These are phyloP conservation scores for Pangasius macronema DNA, from an alignment of 2,797 vertebrate genomes.

Conservation along the genomic window DNA sequence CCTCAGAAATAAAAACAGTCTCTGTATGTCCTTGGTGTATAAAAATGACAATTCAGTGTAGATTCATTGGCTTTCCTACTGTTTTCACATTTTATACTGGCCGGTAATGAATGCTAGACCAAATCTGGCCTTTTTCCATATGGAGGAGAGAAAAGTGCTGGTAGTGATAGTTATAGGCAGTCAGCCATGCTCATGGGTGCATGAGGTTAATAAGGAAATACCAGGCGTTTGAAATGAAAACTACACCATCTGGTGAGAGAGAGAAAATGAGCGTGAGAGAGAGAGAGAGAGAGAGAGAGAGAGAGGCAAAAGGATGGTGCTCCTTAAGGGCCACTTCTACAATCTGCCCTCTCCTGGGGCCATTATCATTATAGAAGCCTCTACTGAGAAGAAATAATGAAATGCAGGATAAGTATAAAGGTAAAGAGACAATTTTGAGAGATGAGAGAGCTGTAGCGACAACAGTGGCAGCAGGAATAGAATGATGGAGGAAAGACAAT, in stretches of 20 bases:
- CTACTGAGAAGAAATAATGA: neutral
- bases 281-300: neutral
- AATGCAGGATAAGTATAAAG: slow-evolving; percentile 17
- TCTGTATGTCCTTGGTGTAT: neutral
- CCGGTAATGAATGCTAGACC: neutral
- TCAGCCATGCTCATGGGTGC: slow-evolving; percentile 30
- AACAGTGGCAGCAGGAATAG: neutral
- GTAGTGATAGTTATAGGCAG: slow-evolving; percentile 39
- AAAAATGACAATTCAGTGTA: neutral
- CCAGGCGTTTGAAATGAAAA: slow-evolving; percentile 59
- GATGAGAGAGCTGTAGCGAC: slow-evolving; percentile 20
- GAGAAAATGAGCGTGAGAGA: slow-evolving; percentile 33
- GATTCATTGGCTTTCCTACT: neutral
- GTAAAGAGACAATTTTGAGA: neutral
- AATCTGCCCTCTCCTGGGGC: slow-evolving; percentile 51
- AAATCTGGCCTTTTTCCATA: slow-evolving; percentile 5
- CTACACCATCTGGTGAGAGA: slow-evolving; percentile 68
- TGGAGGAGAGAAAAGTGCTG: neutral
- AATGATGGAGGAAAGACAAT: neutral
- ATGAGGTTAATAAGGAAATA: slow-evolving; percentile 69
- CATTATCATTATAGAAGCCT: slow-evolving; percentile 30
- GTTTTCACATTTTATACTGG: neutral
- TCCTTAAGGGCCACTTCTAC: slow-evolving; percentile 62
- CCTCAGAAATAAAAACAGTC: neutral
- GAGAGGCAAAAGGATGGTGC: slow-evolving; percentile 52